Base-by-base conservation (phyloP, 23 tunicate genomes). In the Pegea sp. region DNA sequence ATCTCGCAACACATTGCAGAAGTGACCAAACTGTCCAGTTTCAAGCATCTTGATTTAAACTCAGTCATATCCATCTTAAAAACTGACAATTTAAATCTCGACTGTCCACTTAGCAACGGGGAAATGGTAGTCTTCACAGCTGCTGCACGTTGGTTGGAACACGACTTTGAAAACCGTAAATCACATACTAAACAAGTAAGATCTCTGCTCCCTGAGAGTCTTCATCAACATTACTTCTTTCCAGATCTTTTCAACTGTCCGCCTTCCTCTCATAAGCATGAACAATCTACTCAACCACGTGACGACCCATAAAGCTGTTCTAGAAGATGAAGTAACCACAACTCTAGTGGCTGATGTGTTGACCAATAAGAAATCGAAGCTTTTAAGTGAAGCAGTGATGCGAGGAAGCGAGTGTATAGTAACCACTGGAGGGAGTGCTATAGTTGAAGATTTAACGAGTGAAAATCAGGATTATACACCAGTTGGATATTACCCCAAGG, bases 41-140 rank as follows among this genome's bases (percentile, higher is more conserved):
- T 38, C 16, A 38, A 38, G 16, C 13, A 38, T 38, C 16, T 38
- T 8, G 16, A 16, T 16, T 11, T 38, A 38, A 16, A 38, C 11
- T 11, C 16, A 8, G 46, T 16, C 16, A 16, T 8, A 38, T 16
- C 11, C 11, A 56, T 56, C 7, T 16, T 38, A 8, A 38, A 38
- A 38, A 8, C 46, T 8, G 46, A 89, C 33, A 63, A 78, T 31
- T 53, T 89, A 8, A 46, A 49, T 2, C 33, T 71, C n/a, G 71
- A 59, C 3, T 53, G 58, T 44, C 96, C 96, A 11, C 43, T 74
- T 4, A 33, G 74, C 0, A 56, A 76, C n/a, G 69, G 87, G 1
- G 96, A 87, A 75, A 62, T 77, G 60, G 44, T 49, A 3, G 61
- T 87, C 5, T 87, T 69, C 49, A 59, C 69, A 22, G 74, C 87